Conservation (phyloP, 2,888 invertebrate species). For the Biston stratarius region DNA sequence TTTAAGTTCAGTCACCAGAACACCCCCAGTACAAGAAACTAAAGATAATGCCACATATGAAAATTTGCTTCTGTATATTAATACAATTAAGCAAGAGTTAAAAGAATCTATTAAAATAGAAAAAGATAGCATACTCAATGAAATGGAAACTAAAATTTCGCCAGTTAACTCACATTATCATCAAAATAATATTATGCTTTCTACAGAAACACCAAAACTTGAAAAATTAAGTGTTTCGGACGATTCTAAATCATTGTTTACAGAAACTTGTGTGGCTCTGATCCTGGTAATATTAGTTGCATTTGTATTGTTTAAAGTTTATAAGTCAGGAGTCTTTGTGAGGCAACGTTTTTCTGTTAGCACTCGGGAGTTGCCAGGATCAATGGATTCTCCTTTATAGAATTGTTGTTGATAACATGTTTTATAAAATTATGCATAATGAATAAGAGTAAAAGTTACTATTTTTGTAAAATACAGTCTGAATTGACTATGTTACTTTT, state of each 20-base stretch:
- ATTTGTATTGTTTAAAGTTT: slow-evolving; percentile 54
- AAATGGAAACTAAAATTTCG: slow-evolving; percentile 49
- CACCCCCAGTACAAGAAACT: slow-evolving; percentile 33
- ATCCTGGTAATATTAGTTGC: slow-evolving; percentile 57
- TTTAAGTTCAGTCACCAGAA: slow-evolving; percentile 24
- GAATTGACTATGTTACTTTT: too few relatives aligned
- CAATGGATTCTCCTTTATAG: slow-evolving; percentile 57
- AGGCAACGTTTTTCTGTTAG: slow-evolving; percentile 53
- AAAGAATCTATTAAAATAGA: slow-evolving; percentile 49
- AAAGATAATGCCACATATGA: slow-evolving; percentile 46
- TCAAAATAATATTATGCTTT: slow-evolving; percentile 16
- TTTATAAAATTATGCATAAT: not conserved
- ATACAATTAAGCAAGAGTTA: slow-evolving; percentile 51
- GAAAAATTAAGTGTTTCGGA: slow-evolving; percentile 46
- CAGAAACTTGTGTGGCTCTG: slow-evolving; percentile 55
- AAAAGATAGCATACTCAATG: slow-evolving; percentile 51
- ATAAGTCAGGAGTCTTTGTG: slow-evolving; percentile 54
- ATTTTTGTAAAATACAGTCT: too few relatives aligned
- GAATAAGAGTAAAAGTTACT: too few relatives aligned
- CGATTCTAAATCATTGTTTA: slow-evolving; percentile 46
- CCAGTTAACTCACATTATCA: slow-evolving; percentile 30
- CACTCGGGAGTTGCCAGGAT: slow-evolving; percentile 55
- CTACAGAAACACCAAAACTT: slow-evolving; percentile 34
- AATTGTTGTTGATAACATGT: not conserved
- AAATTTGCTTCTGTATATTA: slow-evolving; percentile 50